Evolutionary conservation across 1,140 invertebrate species (phyloP).

Genomic region (Pseudomyrmex cubaensis): DNA sequence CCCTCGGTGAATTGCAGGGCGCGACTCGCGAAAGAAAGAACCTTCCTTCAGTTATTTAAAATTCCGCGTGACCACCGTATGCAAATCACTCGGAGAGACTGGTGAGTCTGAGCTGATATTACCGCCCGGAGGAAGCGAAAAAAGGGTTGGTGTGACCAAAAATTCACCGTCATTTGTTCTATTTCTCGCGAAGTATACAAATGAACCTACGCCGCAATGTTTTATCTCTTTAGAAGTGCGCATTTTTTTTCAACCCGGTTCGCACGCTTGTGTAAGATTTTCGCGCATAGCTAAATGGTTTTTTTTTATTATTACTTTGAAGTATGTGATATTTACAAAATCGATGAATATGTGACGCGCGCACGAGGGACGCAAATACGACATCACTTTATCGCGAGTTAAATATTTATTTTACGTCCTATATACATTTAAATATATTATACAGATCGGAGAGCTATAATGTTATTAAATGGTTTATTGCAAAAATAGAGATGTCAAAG

Average conservation of each 20-base stretch:
- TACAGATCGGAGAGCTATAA: too few species aligned
- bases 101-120: conserved; percentile 59
- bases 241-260: background rate
- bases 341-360: too few species aligned
- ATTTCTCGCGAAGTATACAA: background rate
- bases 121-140: conserved; percentile 1
- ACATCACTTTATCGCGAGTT: too few species aligned
- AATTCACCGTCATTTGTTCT: conserved; percentile 18
- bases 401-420: too few species aligned
- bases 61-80: conserved; percentile 70
- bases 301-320: too few species aligned
- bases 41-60: conserved; percentile 74
- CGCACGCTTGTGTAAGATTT: too few species aligned
- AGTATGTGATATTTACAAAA: too few species aligned
- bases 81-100: conserved; percentile 66
- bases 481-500: too few species aligned
- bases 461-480: too few species aligned
- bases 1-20: conserved; percentile 37
- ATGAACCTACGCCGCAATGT: background rate
- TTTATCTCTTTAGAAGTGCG: background rate
- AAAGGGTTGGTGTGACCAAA: background rate
- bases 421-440: too few species aligned
- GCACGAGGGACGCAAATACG: too few species aligned
- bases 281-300: too few species aligned
- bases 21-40: conserved; percentile 52